A percentile compares a stretch with the other conserved stretches of the same genome.
Evolutionary conservation across 1,140 invertebrate species (phyloP).

Genomic region (Macrostomum lignano): DNA sequence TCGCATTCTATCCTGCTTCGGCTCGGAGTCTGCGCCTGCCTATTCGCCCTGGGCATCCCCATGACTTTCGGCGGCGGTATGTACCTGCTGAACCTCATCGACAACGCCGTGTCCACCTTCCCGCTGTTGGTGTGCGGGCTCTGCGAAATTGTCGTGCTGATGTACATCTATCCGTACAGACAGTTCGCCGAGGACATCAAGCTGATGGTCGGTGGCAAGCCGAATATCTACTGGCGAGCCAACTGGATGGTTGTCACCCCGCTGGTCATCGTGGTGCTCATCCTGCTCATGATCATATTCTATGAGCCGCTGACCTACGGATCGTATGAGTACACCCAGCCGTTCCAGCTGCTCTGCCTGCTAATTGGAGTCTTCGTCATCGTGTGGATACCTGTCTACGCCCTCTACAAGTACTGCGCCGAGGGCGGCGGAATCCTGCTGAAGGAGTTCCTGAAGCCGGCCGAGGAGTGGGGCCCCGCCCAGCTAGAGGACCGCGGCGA

Average conservation of each 20-base stretch:
- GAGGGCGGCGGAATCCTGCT: conserved; percentile 15
- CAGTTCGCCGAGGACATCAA: conserved; percentile 5
- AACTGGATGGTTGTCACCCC: conserved; percentile 2
- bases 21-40: background rate
- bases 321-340: conserved; percentile 41
- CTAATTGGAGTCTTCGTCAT: conserved; percentile 36
- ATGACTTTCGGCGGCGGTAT: conserved; percentile 1
- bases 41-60: conserved; percentile 1
- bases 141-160: conserved; percentile 17
- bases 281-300: conserved; percentile 5
- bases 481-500: background rate
- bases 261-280: background rate
- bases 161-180: conserved; percentile 12
- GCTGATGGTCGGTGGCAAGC: conserved; percentile 4
- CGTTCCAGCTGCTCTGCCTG: conserved; percentile 49
- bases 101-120: conserved; percentile 38
- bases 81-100: conserved; percentile 2
- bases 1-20: background rate
- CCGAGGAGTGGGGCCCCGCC: background rate
- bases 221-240: conserved; percentile 4
- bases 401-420: conserved; percentile 15
- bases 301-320: conserved; percentile 6
- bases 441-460: background rate
- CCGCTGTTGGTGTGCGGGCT: conserved; percentile 46
- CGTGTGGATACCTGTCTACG: conserved; percentile 35